Evolutionary conservation across 2,113 vertebrate species (phyloP).

Genomic region (Ictidomys tridecemlineatus): DNA sequence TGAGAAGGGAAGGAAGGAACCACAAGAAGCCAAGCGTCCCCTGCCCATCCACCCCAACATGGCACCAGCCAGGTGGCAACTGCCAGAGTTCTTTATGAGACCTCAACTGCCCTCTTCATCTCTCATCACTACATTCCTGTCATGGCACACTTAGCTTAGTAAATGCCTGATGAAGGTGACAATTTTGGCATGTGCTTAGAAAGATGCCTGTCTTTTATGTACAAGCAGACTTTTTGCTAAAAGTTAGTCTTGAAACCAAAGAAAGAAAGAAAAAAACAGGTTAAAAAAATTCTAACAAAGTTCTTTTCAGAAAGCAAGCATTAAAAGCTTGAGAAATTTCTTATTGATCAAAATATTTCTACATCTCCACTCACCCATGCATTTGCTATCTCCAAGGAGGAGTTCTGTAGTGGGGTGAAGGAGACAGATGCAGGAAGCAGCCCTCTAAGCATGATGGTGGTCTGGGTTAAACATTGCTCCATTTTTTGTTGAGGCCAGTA

Average conservation of each 20-base stretch:
- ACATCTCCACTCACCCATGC: not conserved
- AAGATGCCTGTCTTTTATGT: not conserved
- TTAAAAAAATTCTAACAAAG: not conserved
- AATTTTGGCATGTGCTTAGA: not conserved
- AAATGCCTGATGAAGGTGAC: not conserved
- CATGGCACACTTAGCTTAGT: not conserved
- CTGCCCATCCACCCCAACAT: not conserved
- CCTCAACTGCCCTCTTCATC: not conserved
- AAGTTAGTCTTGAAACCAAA: not conserved
- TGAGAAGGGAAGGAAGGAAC: not conserved
- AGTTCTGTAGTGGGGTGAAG: not conserved
- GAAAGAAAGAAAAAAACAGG: not conserved
- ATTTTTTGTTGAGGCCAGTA: not conserved
- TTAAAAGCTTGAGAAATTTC: slow-evolving; percentile 7
- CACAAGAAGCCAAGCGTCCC: not conserved
- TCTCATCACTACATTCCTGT: not conserved
- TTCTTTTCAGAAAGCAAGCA: not conserved
- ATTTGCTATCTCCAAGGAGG: not conserved
- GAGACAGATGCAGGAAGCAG: not conserved
- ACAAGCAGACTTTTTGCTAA: not conserved
- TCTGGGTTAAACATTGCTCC: not conserved
- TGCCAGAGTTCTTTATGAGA: not conserved
- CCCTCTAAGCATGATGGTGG: not conserved
- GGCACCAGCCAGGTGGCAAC: not conserved
- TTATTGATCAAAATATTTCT: not conserved